Conservation (phyloP, 2,888 invertebrate species). For the Tolmerus cingulatus region DNA sequence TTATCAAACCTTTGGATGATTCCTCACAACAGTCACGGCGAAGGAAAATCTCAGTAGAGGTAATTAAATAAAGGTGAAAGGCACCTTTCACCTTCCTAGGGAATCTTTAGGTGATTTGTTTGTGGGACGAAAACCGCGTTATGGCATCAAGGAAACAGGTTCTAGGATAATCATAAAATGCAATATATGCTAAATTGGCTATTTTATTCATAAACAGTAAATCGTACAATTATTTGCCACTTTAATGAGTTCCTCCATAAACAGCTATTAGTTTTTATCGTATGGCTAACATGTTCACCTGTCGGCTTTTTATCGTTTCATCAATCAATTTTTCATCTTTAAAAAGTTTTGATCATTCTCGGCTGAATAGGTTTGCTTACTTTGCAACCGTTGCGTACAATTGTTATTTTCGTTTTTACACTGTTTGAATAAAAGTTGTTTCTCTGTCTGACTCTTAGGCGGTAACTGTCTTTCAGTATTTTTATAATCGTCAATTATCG, state of each 20-base stretch:
- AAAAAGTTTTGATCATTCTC: constrained; percentile 35
- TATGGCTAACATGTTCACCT: constrained; percentile 36
- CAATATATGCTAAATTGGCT: constrained; percentile 41
- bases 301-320: background rate
- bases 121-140: background rate
- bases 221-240: constrained; percentile 43
- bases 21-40: background rate
- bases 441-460: background rate
- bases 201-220: constrained; percentile 41
- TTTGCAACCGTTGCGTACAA: constrained; percentile 8
- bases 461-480: background rate
- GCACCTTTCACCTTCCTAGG: background rate
- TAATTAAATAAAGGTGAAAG: background rate
- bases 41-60: background rate
- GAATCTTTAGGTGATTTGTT: background rate
- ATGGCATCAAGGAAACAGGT: background rate
- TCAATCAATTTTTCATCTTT: background rate
- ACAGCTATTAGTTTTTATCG: constrained; percentile 37
- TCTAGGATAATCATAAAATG: background rate
- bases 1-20: background rate
- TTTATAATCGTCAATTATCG: constrained; percentile 5
- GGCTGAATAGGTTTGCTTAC: background rate
- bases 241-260: constrained; percentile 37
- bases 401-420: background rate
- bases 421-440: constrained; percentile 32